Evolutionary conservation across 2,113 vertebrate species (phyloP), one percentile per base, ranked within the genome.

Genomic region (Hemichromis elongatus): DNA sequence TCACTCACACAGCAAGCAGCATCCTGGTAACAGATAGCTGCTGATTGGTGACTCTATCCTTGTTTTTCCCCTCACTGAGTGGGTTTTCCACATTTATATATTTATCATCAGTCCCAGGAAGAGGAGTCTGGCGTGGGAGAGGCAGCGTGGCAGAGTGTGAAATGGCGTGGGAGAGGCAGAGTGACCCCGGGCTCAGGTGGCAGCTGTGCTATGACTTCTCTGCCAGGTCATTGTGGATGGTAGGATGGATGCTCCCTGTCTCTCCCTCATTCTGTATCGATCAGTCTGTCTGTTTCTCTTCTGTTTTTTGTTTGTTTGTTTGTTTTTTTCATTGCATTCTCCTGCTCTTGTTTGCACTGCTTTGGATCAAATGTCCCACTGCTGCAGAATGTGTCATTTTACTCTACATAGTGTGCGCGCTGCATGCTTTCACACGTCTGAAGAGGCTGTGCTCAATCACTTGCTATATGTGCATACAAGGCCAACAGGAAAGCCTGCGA

Each of bases 161-260:
- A 92, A 96, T 96, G 96, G 92, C 94, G 91, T 92, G 92, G 90
- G 94, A 94, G 80, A 91, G 91, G 91, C 92, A 92, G 89, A 83
- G 90, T 92, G 95, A 96, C 95, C 95, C 95, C 40, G 92, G 93
- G 93, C 94, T 94, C 95, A 96, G 96, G 95, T 96, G 96, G 95
- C 95, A 96, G 95, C 95, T 96, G 95, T 94, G 95, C 91, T 95
- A 88, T 88, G 95, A 95, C 96, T 91, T 96, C 95, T 95, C 94
- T 95, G 95, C 95, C 96, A 96, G 96, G 94, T 96, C 95, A 73
- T 95, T 94, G 95, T 95, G 94, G 95, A 96, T 95, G 95, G 96
- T 95, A 96, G 95, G 96, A 94, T 55, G 85, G 92, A 88, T 80
- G 89, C 89, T 90, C 84, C 79, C 88, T 11, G 86, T 90, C 87